phyloP scores from a whole-genome alignment of 2,797 vertebrate species.

The Spinus pinus region DNA sequence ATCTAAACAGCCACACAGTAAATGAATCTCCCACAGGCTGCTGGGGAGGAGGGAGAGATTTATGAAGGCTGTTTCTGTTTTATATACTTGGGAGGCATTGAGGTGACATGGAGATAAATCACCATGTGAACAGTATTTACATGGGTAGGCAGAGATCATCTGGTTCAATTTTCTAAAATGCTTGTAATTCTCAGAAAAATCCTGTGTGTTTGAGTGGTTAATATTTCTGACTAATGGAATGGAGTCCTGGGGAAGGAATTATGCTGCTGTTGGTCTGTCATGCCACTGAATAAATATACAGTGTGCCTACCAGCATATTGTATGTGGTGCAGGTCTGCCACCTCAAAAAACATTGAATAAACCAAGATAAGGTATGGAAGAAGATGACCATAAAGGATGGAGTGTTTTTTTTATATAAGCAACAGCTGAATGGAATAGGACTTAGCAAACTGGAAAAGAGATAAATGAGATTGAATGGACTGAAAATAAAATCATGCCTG shows the following conservation, averaged over 20 bases:
- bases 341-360: not conserved
- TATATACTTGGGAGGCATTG: conserved; percentile 40
- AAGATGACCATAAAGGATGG: not conserved
- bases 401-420: not conserved
- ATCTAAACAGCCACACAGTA: not conserved
- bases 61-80: conserved; percentile 39
- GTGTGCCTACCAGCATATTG: not conserved
- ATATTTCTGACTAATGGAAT: conserved; percentile 13
- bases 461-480: conserved; percentile 11
- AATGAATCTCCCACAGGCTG: conserved; percentile 31
- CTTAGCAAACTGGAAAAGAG: conserved; percentile 5
- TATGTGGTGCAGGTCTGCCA: not conserved
- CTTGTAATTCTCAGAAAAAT: conserved; percentile 21
- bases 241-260: not conserved
- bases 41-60: conserved; percentile 23
- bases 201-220: not conserved
- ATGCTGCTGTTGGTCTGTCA: not conserved
- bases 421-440: conserved; percentile 11
- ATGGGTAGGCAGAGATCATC: conserved; percentile 37
- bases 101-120: conserved; percentile 55
- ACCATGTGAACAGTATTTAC: not conserved
- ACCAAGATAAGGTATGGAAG: not conserved
- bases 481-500: conserved; percentile 45
- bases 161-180: conserved; percentile 35
- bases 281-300: not conserved